These are phyloP conservation scores for Zhuqinia jingwanae DNA, from an alignment of 2,888 invertebrate genomes.

Conservation along the genomic window DNA sequence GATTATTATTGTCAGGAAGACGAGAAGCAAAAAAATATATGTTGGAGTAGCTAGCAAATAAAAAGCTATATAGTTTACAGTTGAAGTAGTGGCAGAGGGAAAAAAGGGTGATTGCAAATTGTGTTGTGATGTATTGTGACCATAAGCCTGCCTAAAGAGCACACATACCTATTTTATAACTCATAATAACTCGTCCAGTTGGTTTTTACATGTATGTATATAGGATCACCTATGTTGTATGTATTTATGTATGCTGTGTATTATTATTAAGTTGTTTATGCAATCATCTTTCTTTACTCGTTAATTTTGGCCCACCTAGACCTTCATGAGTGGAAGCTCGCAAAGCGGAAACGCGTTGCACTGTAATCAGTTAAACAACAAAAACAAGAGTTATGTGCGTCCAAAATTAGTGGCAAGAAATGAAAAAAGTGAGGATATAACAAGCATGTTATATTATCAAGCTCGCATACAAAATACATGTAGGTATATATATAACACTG, in stretches of 20 bases:
- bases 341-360: constrained; percentile 65
- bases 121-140: constrained; percentile 2
- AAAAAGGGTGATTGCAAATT: constrained; percentile 14
- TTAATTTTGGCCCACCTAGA: constrained; percentile 72
- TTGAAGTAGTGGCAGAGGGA: neutral
- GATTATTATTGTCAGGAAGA: constrained; percentile 63
- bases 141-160: neutral
- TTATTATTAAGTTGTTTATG: constrained; percentile 44
- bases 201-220: neutral
- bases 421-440: neutral
- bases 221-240: too few relatives aligned
- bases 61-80: too few relatives aligned
- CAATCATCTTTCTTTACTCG: constrained; percentile 53
- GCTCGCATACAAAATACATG: too few relatives aligned
- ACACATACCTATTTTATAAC: neutral
- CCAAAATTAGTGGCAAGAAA: constrained; percentile 8
- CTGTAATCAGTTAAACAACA: constrained; percentile 58
- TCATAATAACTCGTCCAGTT: constrained; percentile 2
- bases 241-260: neutral
- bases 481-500: too few relatives aligned
- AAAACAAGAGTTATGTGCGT: constrained; percentile 60
- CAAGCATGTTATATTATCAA: too few relatives aligned
- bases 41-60: constrained; percentile 5
- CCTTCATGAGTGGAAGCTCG: constrained; percentile 70
- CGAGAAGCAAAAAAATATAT: constrained; percentile 42